Evolutionary conservation across 2,888 invertebrate genomes (phyloP).

Genomic region (Callyntrura sp.): DNA sequence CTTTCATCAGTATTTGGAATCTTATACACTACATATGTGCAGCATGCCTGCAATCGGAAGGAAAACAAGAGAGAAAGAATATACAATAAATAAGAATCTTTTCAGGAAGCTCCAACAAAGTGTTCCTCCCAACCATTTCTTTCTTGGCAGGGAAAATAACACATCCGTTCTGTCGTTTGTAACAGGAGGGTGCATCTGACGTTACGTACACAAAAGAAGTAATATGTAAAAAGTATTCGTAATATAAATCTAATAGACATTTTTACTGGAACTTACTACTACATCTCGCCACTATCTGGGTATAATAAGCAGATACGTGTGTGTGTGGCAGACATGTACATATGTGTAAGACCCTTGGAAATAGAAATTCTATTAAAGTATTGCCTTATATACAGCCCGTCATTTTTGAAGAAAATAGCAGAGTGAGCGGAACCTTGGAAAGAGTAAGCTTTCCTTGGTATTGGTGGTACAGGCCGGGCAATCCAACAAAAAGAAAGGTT

Average conservation of each 20-base stretch:
- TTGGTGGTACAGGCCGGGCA: not conserved
- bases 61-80: not conserved
- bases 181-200: conserved; percentile 61
- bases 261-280: not conserved
- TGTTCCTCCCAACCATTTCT: not conserved
- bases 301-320: not conserved
- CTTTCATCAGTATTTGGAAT: not conserved
- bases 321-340: too few species aligned
- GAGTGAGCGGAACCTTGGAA: conserved; percentile 1
- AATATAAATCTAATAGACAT: conserved; percentile 2
- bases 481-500: not conserved
- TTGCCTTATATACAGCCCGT: conserved; percentile 35
- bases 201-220: not conserved
- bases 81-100: conserved; percentile 14
- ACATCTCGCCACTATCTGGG: not conserved
- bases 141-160: not conserved
- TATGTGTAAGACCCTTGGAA: not conserved
- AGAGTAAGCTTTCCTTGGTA: not conserved
- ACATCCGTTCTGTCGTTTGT: not conserved
- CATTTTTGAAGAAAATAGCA: not conserved
- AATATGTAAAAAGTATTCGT: not conserved
- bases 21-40: not conserved
- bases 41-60: not conserved
- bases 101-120: conserved; percentile 30
- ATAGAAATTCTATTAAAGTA: conserved; percentile 49